Evolutionary conservation across 1,140 invertebrate genomes (phyloP).

Genomic region (Mizuhopecten yessoensis): DNA sequence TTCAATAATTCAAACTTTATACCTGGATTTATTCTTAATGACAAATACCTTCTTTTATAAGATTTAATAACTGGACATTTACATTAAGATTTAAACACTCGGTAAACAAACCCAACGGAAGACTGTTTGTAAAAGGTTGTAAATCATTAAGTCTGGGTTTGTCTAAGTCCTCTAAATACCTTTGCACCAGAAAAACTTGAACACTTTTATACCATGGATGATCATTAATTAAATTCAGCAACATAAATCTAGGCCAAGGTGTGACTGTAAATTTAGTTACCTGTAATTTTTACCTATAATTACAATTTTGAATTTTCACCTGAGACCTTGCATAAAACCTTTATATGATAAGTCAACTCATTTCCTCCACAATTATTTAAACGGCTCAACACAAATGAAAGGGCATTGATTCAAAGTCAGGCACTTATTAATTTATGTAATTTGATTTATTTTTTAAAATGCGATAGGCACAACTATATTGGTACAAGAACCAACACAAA

Average conservation of each 20-base stretch:
- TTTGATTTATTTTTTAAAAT: not conserved
- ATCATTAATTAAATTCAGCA: constrained; percentile 35
- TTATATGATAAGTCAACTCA: constrained; percentile 25
- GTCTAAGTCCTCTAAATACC: constrained; percentile 32
- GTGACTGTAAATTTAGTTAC: constrained; percentile 8
- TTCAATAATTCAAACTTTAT: not conserved
- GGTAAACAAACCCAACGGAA: not conserved
- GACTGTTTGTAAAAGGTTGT: not conserved
- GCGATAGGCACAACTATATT: not conserved
- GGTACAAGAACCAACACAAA: not conserved
- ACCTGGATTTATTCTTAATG: constrained; percentile 38
- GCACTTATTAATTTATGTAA: not conserved
- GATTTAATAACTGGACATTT: constrained; percentile 35
- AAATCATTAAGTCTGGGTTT: constrained; percentile 7
- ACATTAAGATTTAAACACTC: constrained; percentile 25
- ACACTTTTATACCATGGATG: constrained; percentile 19
- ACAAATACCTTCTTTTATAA: constrained; percentile 29
- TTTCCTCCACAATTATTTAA: constrained; percentile 26
- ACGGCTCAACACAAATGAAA: not conserved
- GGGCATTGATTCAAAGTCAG: not conserved
- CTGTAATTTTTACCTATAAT: constrained; percentile 35
- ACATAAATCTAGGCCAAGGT: constrained; percentile 14
- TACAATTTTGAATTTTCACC: not conserved
- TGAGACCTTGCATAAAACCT: not conserved
- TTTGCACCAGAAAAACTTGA: constrained; percentile 17